These are phyloP conservation scores for Agrenia bidenticulata DNA, from an alignment of 2,888 invertebrate species.

Conservation along the genomic window DNA sequence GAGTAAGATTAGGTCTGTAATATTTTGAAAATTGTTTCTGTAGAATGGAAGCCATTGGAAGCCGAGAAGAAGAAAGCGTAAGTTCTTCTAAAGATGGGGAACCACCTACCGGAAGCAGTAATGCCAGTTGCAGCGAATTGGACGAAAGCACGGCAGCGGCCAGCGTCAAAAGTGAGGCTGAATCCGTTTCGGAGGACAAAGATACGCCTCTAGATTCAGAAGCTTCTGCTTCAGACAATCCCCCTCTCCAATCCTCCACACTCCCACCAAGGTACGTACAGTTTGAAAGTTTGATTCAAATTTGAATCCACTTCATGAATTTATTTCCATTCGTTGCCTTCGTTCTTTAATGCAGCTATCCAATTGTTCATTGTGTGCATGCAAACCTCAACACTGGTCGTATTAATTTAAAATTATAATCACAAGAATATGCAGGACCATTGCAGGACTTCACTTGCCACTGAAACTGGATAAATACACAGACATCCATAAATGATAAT, in stretches of 20 bases:
- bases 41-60: conserved; percentile 11
- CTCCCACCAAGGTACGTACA: conserved; percentile 50
- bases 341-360: too few species aligned
- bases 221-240: conserved; percentile 29
- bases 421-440: too few species aligned
- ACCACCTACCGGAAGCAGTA: conserved; percentile 27
- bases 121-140: neutral
- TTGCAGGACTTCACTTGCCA: too few species aligned
- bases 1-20: too few species aligned
- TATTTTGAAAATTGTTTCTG: too few species aligned
- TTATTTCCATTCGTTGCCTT: too few species aligned
- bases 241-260: conserved; percentile 43
- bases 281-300: too few species aligned
- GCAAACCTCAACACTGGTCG: too few species aligned
- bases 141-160: conserved; percentile 25
- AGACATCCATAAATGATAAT: too few species aligned
- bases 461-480: too few species aligned
- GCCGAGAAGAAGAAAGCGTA: conserved; percentile 22
- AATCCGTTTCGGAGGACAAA: conserved; percentile 29
- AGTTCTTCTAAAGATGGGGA: conserved; percentile 26
- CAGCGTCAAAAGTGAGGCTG: conserved; percentile 45
- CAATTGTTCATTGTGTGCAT: too few species aligned
- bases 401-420: too few species aligned
- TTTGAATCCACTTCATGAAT: neutral
- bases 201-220: conserved; percentile 24